Evolutionary conservation across 2,113 vertebrate genomes (phyloP), one percentile per base, ranked within the genome.

Genomic region (Strix aluco): DNA sequence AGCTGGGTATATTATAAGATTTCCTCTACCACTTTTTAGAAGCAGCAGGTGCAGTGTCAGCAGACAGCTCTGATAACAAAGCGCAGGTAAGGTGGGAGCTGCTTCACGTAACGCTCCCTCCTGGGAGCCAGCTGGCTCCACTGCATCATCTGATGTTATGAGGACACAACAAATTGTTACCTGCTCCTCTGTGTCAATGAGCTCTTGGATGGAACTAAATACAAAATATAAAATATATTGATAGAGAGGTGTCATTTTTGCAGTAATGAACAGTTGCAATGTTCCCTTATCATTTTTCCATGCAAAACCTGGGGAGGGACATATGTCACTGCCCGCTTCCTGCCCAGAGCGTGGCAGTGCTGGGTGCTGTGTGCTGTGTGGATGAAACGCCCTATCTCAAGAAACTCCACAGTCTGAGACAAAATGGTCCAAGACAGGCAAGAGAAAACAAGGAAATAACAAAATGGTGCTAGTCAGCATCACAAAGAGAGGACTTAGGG

Each of bases 1-100:
- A 94, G 77, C 91, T 46, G 83, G 70, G 46, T 75, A 67, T 96
- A 94, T 96, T 80, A 96, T 97, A 95, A 97, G 94, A 93, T 97
- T 97, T 97, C 92, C 92, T 96, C 72, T 90, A 38, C 27, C 65
- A 62, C 69, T 84, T 84, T 96, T 95, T 88, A 84, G 92, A 95
- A 95, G 90, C 51, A 94, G 92, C 92, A 96, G 94, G 89, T 97
- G 94, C 94, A 54, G 66, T 58, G 72, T 97, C 88, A 94, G 89
- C 94, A 89, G 81, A 88, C 52, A 71, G 79, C 52, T 91, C 69
- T 89, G 93, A 29, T 59, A 72, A 96, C 63, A 95, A 95, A 97
- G 93, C 8, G 0, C 90, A 96, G 96, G 95, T 97, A 81, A 93
- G 52, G 57, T 59, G 49, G 86, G 67, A 95, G 52, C 70, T 95